Evolutionary conservation across 2,113 vertebrate species (phyloP), one percentile per base, ranked within the genome.

Genomic region (Mobula birostris): DNA sequence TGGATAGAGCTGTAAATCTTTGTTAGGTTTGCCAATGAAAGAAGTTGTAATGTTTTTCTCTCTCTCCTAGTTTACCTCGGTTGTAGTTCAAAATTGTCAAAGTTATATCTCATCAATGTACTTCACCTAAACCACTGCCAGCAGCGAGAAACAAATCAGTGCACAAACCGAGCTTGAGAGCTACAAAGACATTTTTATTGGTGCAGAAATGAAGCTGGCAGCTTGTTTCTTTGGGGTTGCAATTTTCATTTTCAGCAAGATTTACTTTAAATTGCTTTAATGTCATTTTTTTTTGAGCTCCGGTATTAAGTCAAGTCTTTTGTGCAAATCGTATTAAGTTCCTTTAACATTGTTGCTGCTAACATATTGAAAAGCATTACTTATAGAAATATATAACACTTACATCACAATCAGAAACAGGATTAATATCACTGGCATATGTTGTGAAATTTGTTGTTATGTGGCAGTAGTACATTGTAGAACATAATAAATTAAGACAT

Each of bases 61-160:
- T 32, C 85, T 6, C 7, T 8, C 58, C 19, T 61, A 17, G 29
- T 36, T 90, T 68, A 90, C 61, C 85, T 36, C 61, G 7, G 61
- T 90, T n/a, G 29, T 66, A 90, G 85, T 90, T 90, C 29, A 90
- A 66, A 27, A 90, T n/a, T 90, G 61, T 90, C 85, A 90, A 66
- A 90, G 63, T 90, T n/a, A n/a, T n/a, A 90, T 66, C 85, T 32
- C 61, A 11, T 90, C 61, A 32, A 90, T 17, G 7, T 90, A 90
- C 85, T 66, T 90, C 61, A 32, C 29, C 29, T 66, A 66, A 90
- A 90, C 61, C 9, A 14, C 29, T 90, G 58, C 61, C 17, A 63
- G 85, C 85, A 90, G 85, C 66, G 32, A 90, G n/a, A 87, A 87
- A 87, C 85, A 90, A 90, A 88, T 63, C 58, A 88, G 83, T 6